Conservation (phyloP, 1,140 invertebrate genomes). For the Lasioglossum albipes region DNA sequence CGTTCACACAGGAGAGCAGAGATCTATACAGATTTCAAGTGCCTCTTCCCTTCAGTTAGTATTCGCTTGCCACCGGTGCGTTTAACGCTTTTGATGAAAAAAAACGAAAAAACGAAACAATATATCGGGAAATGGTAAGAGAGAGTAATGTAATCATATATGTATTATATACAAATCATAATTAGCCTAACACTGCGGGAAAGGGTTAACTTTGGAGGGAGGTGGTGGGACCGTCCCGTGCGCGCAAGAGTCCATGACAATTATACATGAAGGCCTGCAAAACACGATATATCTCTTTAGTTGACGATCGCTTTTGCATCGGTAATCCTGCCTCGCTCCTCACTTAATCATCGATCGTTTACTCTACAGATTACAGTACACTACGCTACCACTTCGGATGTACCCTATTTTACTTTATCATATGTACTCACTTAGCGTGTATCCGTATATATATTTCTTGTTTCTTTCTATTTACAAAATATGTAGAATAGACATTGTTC, state of each 20-base stretch:
- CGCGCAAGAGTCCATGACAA: slow-evolving; percentile 68
- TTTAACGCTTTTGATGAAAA: slow-evolving; percentile 68
- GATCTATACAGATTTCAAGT: slow-evolving; percentile 70
- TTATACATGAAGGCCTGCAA: slow-evolving; percentile 66
- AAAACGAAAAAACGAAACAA: slow-evolving; percentile 48
- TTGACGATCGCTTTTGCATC: background rate
- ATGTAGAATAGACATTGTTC: slow-evolving; percentile 74
- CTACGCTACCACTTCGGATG: slow-evolving; percentile 54
- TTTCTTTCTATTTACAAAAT: slow-evolving; percentile 75
- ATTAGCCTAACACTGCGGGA: slow-evolving; percentile 70
- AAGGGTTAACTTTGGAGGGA: slow-evolving; percentile 72
- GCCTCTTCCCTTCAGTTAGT: slow-evolving; percentile 63
- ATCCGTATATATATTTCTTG: slow-evolving; percentile 47
- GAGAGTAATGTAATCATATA: slow-evolving; percentile 65
- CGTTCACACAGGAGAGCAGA: slow-evolving; percentile 35
- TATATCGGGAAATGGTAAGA: slow-evolving; percentile 68
- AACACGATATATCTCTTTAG: background rate
- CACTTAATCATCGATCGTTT: slow-evolving; percentile 41
- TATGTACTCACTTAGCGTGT: slow-evolving; percentile 67
- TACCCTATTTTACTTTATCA: slow-evolving; percentile 55
- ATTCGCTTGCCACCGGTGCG: slow-evolving; percentile 60
- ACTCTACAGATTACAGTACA: slow-evolving; percentile 65
- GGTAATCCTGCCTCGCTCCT: slow-evolving; percentile 61
- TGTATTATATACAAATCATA: slow-evolving; percentile 76
- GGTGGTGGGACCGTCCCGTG: slow-evolving; percentile 68